Evolutionary conservation across 2,888 invertebrate genomes (phyloP), one percentile per base, ranked within the genome.

Genomic region (Lissonota sp.): DNA sequence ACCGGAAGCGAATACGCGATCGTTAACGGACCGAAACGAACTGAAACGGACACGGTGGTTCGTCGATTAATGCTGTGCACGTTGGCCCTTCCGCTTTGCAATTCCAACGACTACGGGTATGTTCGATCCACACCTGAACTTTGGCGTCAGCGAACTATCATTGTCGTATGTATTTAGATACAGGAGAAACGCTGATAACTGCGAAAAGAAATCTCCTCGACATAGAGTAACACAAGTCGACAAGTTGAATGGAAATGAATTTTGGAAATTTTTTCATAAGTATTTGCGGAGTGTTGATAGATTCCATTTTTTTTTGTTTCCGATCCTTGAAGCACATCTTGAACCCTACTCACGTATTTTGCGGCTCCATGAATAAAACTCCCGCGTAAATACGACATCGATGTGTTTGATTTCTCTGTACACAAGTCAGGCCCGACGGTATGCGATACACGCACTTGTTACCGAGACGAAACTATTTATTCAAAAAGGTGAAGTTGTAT

Each of bases 1-100:
- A 86, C 80, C 86, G 87, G 87, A 87, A 86, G 86, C 84, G 85
- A 87, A 86, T 85, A 84, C 83, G 78, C 84, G 72, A 80, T 80
- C 84, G 86, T 87, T 86, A 86, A 86, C 83, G 83, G 83, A 86
- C 85, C 83, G 87, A 86, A 85, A 84, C 82, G 82, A 83, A 84
- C 85, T 84, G 84, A 86, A 88, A 84, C 85, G 84, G 84, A 86
- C 73, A 58, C 84, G 82, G 84, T 80, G 86, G 86, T 85, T 26
- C 84, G 83, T 73, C 84, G 84, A 83, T 87, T 87, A 84, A 87
- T 88, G 86, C 85, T 73, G 74, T 40, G 71, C 84, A 84, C 82
- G 83, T 83, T 76, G 70, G 67, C 70, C 85, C 76, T 83, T 84
- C 84, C 77, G 71, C 84, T 81, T 77, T 49, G 62, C 67, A 77